Base-by-base conservation (phyloP, 2,888 invertebrate genomes). In the Teleogryllus oceanicus region DNA sequence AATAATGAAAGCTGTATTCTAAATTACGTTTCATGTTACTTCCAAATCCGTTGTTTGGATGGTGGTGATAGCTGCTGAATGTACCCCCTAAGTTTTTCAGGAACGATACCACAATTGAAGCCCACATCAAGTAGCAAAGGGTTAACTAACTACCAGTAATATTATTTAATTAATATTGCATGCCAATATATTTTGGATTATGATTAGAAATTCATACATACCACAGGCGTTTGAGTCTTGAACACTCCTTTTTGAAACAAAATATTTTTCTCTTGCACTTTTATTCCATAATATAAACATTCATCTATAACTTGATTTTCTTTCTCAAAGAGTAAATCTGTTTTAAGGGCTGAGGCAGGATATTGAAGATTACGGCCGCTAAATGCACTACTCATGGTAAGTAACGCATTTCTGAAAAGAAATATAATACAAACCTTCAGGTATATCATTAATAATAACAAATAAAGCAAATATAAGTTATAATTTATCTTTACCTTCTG, bases 351-450 rank as follows among this genome's bases (percentile, higher is more conserved):
- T 0, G 83, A 80, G 49, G 87, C 83, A 0, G 92, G 91, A 83
- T 90, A 90, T 0, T 86, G 85, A 18, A 90, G 86, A 74, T 87
- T 88, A 85, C 89, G 89, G 83, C 89, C 91, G 85, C 88, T 90
- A 85, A 91, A 93, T 2, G 90, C 92, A 18, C 85, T 84, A 81
- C 89, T 89, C 89, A 93, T 88, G 1, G 89, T 88, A 84, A 86
- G 84, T 8, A 92, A 85, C 2, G 90, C 89, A 79, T 85, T 86
- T 83, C 92, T 93, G 86, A 79, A 87, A 86, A 81, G 83, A 83
- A 75, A 78, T 79, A 51, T 79, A 79, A 49, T 79, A 18, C 21
- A 24, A 78, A 37, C 74, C 79, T 75, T 83, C 13, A 13, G 13
- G 81, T 49, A 80, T 8, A 37, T 37, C 12, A 49, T 18, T 37